Base-by-base conservation (phyloP, 2,888 invertebrate species). In the Omphaloscelis lunosa region DNA sequence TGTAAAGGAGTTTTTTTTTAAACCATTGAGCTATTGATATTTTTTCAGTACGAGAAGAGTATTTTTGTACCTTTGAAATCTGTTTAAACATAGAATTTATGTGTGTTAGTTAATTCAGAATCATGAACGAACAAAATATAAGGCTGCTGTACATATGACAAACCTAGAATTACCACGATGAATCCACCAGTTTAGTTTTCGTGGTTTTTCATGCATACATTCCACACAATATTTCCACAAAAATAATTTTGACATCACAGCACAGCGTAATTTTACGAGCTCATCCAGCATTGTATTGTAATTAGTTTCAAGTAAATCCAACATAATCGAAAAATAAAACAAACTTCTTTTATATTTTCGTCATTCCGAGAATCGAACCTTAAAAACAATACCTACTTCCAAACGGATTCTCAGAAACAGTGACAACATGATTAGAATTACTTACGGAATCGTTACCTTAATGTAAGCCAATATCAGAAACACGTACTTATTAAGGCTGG, bases 201-300 rank as follows among this genome's bases (percentile, higher is more conserved):
- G 3, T 48, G 17, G 0, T 65, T 2, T n/a, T 45, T 23, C 15
- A n/a, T 23, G 20, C n/a, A 27, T n/a, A 34, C 34, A 34, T 34
- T 34, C 9, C 15, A 58, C 15, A 70, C 5, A 34, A 70, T 1
- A 39, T 51, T 23, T 23, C 0, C 1, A 45, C 9, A 5, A 39
- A n/a, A 72, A 72, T 15, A 41, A 72, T 27, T 9, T 45, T 23
- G 41, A 72, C 71, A 27, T 71, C 53, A 8, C 17, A 34, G 34
- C 34, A n/a, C 76, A 20, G 29, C 41, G 34, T 27, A 41, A 82
- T 58, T 58, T 76, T 68, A 68, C 11, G 56, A 82, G 17, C 17
- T 23, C 15, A 76, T 76, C 62, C 29, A n/a, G 17, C 34, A 82
- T 79, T 79, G 82, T 68, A 76, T 82, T 76, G 41, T 63, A 82